Evolutionary conservation across 2,797 vertebrate species (phyloP).

Genomic region (Sparidentex hasta): DNA sequence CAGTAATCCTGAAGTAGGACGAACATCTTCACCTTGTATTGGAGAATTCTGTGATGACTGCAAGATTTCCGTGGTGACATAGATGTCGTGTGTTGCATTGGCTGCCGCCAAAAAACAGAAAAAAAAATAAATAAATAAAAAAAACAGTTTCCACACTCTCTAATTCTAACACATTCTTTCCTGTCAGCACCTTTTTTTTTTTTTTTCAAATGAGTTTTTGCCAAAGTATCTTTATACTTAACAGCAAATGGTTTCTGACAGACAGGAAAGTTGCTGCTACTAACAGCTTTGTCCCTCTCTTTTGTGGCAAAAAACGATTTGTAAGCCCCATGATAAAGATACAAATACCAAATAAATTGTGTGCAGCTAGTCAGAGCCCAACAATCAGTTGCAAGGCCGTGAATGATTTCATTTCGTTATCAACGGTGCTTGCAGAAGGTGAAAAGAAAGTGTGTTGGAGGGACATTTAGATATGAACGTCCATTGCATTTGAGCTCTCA

Average conservation of each 20-base stretch:
- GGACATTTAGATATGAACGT: too few species aligned
- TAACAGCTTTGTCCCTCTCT: background rate
- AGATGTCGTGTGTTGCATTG: background rate
- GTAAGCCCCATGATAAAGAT: background rate
- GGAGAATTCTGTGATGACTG: background rate
- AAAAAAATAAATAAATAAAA: too few species aligned
- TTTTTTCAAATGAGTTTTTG: slow-evolving; percentile 8
- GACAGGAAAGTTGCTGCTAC: background rate
- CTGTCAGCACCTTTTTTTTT: slow-evolving; percentile 7
- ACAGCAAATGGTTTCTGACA: background rate
- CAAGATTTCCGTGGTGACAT: background rate
- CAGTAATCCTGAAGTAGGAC: background rate
- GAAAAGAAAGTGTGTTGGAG: too few species aligned
- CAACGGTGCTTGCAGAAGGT: background rate
- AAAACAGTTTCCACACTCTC: background rate
- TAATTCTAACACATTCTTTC: slow-evolving; percentile 1
- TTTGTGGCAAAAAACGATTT: background rate
- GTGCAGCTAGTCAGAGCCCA: background rate
- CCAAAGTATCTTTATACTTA: background rate
- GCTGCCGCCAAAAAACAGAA: background rate
- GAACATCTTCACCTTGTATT: background rate
- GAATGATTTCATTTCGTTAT: background rate
- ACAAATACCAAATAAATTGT: background rate
- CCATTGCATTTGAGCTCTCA: too few species aligned
- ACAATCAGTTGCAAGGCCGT: background rate